Evolutionary conservation across 2,113 vertebrate genomes (phyloP), one percentile per base, ranked within the genome.

Genomic region (Chroicocephalus ridibundus): DNA sequence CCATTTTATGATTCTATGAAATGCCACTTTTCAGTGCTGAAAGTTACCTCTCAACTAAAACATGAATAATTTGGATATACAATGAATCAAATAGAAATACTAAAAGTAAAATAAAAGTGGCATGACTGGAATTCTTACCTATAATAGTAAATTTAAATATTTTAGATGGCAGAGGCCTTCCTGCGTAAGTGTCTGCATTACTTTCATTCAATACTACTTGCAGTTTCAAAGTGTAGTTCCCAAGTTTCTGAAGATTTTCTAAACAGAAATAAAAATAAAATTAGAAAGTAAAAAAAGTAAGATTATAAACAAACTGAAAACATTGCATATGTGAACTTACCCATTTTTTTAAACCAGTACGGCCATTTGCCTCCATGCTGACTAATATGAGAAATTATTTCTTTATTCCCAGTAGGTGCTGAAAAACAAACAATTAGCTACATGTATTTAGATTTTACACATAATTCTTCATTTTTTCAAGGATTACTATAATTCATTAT

Each of bases 281-380:
- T 82, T 82, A 98, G 91, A 88, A 78, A 82, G 36, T 8, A 84
- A 88, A 89, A 76, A 52, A 81, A 38, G 80, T 55, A 11, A n/a
- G 60, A 75, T 38, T 34, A 84, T 19, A 95, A 24, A 82, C 32
- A 15, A 40, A 79, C n/a, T 70, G 52, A 93, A 78, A 66, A 66
- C 61, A 96, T 5, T 36, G 86, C 49, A 61, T n/a, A 93, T 61
- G 31, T 83, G 52, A 88, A 98, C 95, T 93, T 97, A 99, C 99
- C 99, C 98, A 99, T 99, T 97, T 98, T 98, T 97, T 98, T 99
- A 98, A 99, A 99, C 99, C 99, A 99, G 96, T 98, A 99, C 4
- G 97, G 98, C 98, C 97, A 98, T 93, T 98, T 99, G 52, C 97
- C 60, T 89, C 98, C 97, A 97, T 99, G 98, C 36, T 98, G 98